These are phyloP conservation scores for Microtus ochrogaster DNA, from an alignment of 2,113 vertebrate species.

Conservation along the genomic window DNA sequence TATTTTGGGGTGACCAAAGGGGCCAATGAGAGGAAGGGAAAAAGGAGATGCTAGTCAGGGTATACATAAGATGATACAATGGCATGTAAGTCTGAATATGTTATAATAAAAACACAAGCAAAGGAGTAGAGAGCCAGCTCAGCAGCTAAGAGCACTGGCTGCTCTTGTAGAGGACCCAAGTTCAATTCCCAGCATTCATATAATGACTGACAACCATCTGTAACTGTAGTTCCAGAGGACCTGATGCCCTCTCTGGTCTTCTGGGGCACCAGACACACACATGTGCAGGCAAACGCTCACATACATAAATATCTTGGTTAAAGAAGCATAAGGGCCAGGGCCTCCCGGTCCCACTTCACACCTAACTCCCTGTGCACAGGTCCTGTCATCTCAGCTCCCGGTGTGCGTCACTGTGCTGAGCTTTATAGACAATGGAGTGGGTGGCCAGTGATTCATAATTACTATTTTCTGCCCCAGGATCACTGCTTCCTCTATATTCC, in stretches of 20 bases:
- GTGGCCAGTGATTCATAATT: constrained; percentile 40
- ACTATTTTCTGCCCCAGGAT: constrained; percentile 18
- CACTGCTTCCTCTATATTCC: constrained; percentile 38
- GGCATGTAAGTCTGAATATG: background rate
- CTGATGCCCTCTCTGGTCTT: background rate
- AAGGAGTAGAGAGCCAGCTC: background rate
- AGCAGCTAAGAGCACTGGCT: background rate
- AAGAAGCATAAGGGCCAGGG: background rate
- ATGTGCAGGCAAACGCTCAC: background rate
- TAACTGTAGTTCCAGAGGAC: background rate
- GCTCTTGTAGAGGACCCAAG: background rate
- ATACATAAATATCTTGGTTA: background rate
- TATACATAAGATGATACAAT: background rate
- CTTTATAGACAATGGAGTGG: background rate
- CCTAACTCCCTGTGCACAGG: background rate
- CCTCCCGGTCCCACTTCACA: background rate
- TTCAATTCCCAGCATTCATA: background rate
- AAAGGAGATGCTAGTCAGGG: background rate
- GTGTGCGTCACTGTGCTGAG: background rate
- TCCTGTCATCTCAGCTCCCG: background rate
- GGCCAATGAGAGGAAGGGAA: background rate
- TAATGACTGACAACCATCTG: background rate
- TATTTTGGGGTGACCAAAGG: background rate
- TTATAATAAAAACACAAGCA: background rate
- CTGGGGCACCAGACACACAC: no score